Base-by-base conservation (phyloP, 2,113 vertebrate species). In the Vulpes ferrilata region DNA sequence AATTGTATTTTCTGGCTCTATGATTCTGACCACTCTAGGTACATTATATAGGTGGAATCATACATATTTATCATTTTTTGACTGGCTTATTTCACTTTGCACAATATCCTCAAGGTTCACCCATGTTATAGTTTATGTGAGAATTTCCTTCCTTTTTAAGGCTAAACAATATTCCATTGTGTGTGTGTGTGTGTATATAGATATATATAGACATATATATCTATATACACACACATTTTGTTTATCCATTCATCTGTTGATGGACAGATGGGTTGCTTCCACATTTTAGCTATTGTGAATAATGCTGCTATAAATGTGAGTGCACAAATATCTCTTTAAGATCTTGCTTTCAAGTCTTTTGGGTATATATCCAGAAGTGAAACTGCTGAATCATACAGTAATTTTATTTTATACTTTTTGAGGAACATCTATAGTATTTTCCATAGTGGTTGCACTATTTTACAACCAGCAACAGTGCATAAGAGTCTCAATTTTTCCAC, bases 1-100 rank as follows among this genome's bases (percentile, higher is more conserved):
- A 32, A 69, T 78, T 43, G 38, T 88, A 76, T 30, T 89, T 76
- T 88, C 15, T 51, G 13, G 65, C 38, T 51, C 53, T 92, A 60
- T 30, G 11, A 88, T 30, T 67, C 15, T 83, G 48, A 74, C 35
- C 32, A 59, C 7, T 43, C 23, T 67, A 82, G 65, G 38, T 53
- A 81, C 30, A 10, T 59, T 35, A 78, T n/a, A 0, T 71, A 96
- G 78, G 62, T 55, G 22, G 38, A 95, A 79, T 43, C 38, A 62
- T n/a, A 81, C 8, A 38, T 32, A 84, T 64, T 51, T 88, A 23
- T 79, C 60, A 55, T 55, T 80, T 84, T 85, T 43, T 88, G 43
- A 65, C 17, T 67, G 48, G 12, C 32, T 95, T 83, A 90, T 76
- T 95, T 88, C 53, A 92, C 43, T 78, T 76, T 88, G 76, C 62